A percentile compares a stretch with the other conserved stretches of the same genome.
Conservation (phyloP, 2,888 invertebrate species). For the Proisotoma minuta region DNA sequence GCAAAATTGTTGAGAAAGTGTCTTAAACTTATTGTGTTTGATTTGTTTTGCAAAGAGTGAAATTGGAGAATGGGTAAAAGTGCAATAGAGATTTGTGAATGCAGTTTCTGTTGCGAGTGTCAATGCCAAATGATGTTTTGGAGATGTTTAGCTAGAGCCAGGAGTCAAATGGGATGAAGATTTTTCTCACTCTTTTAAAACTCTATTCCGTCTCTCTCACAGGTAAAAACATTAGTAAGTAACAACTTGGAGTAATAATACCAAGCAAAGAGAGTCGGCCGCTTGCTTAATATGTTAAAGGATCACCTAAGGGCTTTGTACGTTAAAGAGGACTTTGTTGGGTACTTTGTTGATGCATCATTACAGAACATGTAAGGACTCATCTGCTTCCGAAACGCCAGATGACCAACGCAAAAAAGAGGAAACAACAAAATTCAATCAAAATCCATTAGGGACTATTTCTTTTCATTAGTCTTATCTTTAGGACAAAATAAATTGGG, state of each 20-base stretch:
- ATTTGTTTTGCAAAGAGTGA: background rate
- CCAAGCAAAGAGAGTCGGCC: background rate
- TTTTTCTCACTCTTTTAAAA: too few species aligned
- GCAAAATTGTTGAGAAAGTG: too few species aligned
- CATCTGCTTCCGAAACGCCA: background rate
- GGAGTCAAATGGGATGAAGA: constrained; percentile 12
- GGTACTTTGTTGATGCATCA: background rate
- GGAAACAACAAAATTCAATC: background rate
- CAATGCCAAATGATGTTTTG: background rate
- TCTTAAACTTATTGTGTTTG: too few species aligned
- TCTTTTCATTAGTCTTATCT: too few species aligned
- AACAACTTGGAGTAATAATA: background rate
- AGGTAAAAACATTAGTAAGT: background rate
- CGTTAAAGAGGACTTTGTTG: too few species aligned
- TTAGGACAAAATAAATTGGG: too few species aligned
- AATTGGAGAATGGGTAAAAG: background rate
- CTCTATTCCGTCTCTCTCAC: background rate
- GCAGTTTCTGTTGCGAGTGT: background rate
- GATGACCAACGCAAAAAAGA: background rate
- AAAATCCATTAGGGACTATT: background rate
- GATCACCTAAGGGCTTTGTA: too few species aligned
- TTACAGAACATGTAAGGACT: background rate
- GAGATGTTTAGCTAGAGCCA: background rate
- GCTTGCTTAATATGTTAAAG: too few species aligned
- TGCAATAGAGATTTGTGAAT: background rate